phyloP scores from a whole-genome alignment of 2,888 invertebrate genomes.

The Lissocephala sabroskyi region DNA sequence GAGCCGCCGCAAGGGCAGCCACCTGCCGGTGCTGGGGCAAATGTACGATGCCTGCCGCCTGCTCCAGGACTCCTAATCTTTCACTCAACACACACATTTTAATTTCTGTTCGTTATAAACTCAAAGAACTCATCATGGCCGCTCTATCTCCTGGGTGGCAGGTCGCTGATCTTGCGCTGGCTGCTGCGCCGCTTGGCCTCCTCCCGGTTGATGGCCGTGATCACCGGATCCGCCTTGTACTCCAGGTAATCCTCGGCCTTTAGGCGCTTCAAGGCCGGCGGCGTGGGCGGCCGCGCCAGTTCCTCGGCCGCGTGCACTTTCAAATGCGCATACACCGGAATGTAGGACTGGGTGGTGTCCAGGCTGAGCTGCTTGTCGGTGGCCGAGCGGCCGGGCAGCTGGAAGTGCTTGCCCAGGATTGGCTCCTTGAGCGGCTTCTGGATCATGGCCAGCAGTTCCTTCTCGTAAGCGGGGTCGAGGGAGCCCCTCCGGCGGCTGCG shows the following conservation, averaged over 20 bases:
- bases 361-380: slow-evolving; percentile 74
- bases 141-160: too few relatives aligned
- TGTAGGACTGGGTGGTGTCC: slow-evolving; percentile 78
- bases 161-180: too few relatives aligned
- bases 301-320: slow-evolving; percentile 76
- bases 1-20: slow-evolving; percentile 67
- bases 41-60: slow-evolving; percentile 74
- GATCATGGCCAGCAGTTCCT: too few relatives aligned
- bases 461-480: too few relatives aligned
- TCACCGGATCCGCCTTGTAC: too few relatives aligned
- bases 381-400: slow-evolving; percentile 72
- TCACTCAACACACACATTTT: too few relatives aligned
- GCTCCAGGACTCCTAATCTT: slow-evolving; percentile 58
- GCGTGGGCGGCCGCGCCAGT: slow-evolving; percentile 76
- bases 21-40: slow-evolving; percentile 72
- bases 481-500: too few relatives aligned
- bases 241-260: too few relatives aligned
- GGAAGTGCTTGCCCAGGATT: slow-evolving; percentile 76
- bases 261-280: slow-evolving; percentile 71
- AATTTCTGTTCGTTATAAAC: slow-evolving; percentile 18
- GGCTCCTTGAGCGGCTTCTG: too few relatives aligned
- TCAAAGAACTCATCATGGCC: too few relatives aligned
- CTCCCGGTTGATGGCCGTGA: too few relatives aligned
- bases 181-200: too few relatives aligned
- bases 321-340: slow-evolving; percentile 81